These are phyloP conservation scores for Rutpela maculata DNA, from an alignment of 2,888 invertebrate genomes.

Conservation along the genomic window DNA sequence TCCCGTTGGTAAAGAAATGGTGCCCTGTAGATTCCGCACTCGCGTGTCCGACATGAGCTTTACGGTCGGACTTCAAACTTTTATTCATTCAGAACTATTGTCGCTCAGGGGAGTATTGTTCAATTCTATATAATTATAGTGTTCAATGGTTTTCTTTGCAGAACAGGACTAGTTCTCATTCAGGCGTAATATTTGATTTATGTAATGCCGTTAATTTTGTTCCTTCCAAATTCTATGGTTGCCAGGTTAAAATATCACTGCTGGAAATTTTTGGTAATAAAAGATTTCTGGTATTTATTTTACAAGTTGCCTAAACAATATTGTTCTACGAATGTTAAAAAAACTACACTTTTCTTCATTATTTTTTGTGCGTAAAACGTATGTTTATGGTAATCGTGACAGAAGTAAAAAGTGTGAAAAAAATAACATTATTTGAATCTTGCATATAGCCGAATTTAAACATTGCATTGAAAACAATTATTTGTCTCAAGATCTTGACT, in stretches of 20 bases:
- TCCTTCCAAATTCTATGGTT: neutral
- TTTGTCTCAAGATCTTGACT: too few species aligned
- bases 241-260: neutral
- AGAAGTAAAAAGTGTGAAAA: too few species aligned
- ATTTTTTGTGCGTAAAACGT: too few species aligned
- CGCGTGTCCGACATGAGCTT: slow-evolving; percentile 52
- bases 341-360: too few species aligned
- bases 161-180: slow-evolving; percentile 28
- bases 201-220: slow-evolving; percentile 33
- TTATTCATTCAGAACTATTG: slow-evolving; percentile 35
- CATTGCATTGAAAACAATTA: too few species aligned
- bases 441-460: too few species aligned
- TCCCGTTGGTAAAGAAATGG: slow-evolving; percentile 48
- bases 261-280: neutral
- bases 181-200: slow-evolving; percentile 34
- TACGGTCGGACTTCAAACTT: slow-evolving; percentile 32
- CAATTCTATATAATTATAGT: slow-evolving; percentile 37
- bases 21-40: slow-evolving; percentile 45
- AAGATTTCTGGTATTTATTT: too few species aligned
- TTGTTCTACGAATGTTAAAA: too few species aligned
- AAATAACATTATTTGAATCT: too few species aligned
- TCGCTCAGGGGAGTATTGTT: slow-evolving; percentile 29
- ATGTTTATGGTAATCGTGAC: too few species aligned
- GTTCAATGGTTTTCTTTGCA: slow-evolving; percentile 36
- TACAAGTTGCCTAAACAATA: too few species aligned